Evolutionary conservation across 2,888 invertebrate species (phyloP), one percentile per base, ranked within the genome.

Genomic region (Agonum fuliginosum): DNA sequence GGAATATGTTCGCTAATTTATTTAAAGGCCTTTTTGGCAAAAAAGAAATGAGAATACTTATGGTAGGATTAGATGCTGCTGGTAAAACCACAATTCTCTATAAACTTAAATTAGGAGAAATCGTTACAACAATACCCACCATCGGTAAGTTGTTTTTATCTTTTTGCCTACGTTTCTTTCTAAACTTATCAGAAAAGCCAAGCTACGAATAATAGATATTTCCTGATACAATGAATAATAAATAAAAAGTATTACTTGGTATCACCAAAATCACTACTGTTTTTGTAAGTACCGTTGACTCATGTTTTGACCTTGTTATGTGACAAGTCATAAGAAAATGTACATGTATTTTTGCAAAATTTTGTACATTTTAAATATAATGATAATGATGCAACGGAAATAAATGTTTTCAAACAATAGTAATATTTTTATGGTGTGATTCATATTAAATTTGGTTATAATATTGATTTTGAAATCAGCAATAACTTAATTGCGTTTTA

Each of bases 31-130:
- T 99, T 84, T 99, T 99, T 90, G 99, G 99, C 91, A 99, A 99
- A 91, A 99, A 98, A 88, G 98, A 99, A 92, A 99, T 99, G 99
- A 95, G 99, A 92, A 98, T 99, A 93, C 91, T 99, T 90, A 99
- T 99, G 98, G 97, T 98, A 84, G 97, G 97, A 87, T 92, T 98
- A 87, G 98, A 99, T 92, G 98, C 98, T 86, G 99, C 99, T 90
- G 99, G 99, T 92, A 99, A 99, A 94, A 99, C 99, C 87, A 99
- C 98, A 90, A 99, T 99, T 90, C 92, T 99, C 90, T 98, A 98
- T 93, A 99, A 99, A 94, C 93, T 99, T 88, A 99, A 99, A 93
- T 93, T 99, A 92, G 98, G 98, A 88, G 98, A 99, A 95, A 98
- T 98, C 91, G 98, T 99, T 87, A 98, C 98, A 88, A 99, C 99